Base-by-base conservation (phyloP, 2,797 vertebrate genomes). In the Emydoidea blandingii region DNA sequence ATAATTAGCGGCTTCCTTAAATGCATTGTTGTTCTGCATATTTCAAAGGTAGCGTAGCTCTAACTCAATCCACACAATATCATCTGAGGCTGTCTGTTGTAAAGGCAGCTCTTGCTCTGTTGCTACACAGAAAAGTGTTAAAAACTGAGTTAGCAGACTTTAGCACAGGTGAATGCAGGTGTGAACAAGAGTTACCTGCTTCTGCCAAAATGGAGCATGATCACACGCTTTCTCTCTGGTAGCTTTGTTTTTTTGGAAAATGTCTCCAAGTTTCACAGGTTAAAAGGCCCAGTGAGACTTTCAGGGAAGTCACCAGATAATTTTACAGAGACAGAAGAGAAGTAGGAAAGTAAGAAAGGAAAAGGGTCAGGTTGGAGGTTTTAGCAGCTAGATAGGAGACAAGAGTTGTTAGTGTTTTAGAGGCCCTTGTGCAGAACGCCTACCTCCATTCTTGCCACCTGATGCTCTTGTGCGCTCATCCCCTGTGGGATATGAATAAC, bases 61-160 rank as follows among this genome's bases (percentile, higher is more conserved):
- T 89, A 95, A 87, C 90, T 82, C 92, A 90, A 94, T 74, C 86
- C 84, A 76, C 1, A 0, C 44, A 94, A 88, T 41, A 76, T 76
- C 23, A 9, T 14, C 44, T 47, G 12, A 72, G 68, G 19, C 68
- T 37, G 19, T 72, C n/a, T 72, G 65, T 72, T 21, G n/a, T 68
- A 68, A 37, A 37, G 65, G 47, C 59, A 79, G 68, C 88, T 49
- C 87, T 96, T 97, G 54, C 84, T 79, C 82, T 94, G 82, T 81
- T 97, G 74, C 88, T 96, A 96, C 91, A 94, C 49, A 84, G 90
- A 86, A 34, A 88, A 81, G 52, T 89, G 74, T 86, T 96, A 86
- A 90, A 78, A 86, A 86, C 65, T 87, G 89, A 84, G 87, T 94
- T 93, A 94, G 14, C 65, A 57, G 85, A 88, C 52, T 90, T 86